Conservation (phyloP, 2,888 invertebrate genomes). For the Machimus atricapillus region DNA sequence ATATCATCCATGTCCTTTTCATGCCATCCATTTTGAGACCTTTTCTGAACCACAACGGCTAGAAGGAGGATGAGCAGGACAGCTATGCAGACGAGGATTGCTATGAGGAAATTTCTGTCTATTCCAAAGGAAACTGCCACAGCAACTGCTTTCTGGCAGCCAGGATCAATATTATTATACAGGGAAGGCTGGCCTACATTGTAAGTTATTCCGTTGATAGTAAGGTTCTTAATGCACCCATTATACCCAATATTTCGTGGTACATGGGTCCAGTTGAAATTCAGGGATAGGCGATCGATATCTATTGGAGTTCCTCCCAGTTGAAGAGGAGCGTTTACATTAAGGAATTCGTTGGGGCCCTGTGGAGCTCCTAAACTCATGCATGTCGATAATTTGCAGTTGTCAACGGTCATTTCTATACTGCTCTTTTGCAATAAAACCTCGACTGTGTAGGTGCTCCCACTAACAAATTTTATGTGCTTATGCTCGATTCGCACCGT, state of each 20-base stretch:
- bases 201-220: constrained; percentile 86
- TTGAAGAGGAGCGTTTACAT: constrained; percentile 87
- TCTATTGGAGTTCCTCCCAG: constrained; percentile 78
- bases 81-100: constrained; percentile 86
- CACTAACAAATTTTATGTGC: constrained; percentile 79
- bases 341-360: constrained; percentile 77
- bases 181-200: constrained; percentile 85
- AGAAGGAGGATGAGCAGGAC: constrained; percentile 79
- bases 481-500: constrained; percentile 74
- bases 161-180: constrained; percentile 73
- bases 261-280: constrained; percentile 73
- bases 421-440: constrained; percentile 71
- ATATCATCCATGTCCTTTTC: constrained; percentile 95
- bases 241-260: constrained; percentile 77
- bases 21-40: constrained; percentile 84
- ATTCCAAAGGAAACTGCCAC: constrained; percentile 84
- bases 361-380: constrained; percentile 74
- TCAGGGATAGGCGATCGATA: constrained; percentile 68
- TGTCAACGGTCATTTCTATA: constrained; percentile 81
- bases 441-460: constrained; percentile 86
- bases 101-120: constrained; percentile 86
- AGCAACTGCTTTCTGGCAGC: constrained; percentile 76
- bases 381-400: constrained; percentile 74
- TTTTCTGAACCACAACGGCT: constrained; percentile 88
- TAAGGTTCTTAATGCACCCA: constrained; percentile 92